These are phyloP conservation scores for Pseudopleuronectes americanus DNA, from an alignment of 2,797 vertebrate genomes.

Conservation along the genomic window DNA sequence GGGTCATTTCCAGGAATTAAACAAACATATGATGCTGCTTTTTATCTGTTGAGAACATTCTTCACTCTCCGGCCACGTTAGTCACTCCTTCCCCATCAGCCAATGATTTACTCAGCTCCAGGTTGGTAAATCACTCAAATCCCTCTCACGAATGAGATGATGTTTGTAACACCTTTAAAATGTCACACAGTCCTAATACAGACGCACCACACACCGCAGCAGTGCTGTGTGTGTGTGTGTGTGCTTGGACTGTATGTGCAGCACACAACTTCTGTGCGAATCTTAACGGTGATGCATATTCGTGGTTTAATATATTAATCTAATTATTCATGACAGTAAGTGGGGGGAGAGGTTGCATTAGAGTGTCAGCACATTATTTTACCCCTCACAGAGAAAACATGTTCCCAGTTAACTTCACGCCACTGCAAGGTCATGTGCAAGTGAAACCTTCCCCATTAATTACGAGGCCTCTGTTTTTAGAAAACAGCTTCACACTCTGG, in stretches of 20 bases:
- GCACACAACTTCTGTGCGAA: background rate
- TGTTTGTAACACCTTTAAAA: slow-evolving; percentile 21
- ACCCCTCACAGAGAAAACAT: slow-evolving; percentile 41
- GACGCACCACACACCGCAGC: background rate
- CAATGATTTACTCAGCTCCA: background rate
- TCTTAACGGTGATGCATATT: slow-evolving; percentile 35
- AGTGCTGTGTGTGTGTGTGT: background rate
- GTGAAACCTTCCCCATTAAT: slow-evolving; percentile 56
- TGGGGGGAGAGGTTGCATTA: slow-evolving; percentile 7
- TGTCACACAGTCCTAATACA: background rate
- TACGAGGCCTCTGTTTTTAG: slow-evolving; percentile 50
- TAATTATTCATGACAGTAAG: slow-evolving; percentile 25
- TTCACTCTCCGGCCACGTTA: background rate
- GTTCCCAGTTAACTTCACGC: slow-evolving; percentile 36
- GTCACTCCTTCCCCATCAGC: background rate
- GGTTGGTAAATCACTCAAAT: slow-evolving; percentile 2
- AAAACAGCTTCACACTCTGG: slow-evolving; percentile 30
- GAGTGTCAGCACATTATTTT: slow-evolving; percentile 41
- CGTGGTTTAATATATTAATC: slow-evolving; percentile 12
- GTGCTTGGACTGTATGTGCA: background rate
- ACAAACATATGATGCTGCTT: too few species aligned
- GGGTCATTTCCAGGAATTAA: background rate
- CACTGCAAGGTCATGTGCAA: slow-evolving; percentile 61
- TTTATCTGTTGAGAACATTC: too few species aligned
- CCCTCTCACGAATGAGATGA: background rate